These are phyloP conservation scores for Hermodice carunculata DNA, from an alignment of 2,888 invertebrate genomes.

Conservation along the genomic window DNA sequence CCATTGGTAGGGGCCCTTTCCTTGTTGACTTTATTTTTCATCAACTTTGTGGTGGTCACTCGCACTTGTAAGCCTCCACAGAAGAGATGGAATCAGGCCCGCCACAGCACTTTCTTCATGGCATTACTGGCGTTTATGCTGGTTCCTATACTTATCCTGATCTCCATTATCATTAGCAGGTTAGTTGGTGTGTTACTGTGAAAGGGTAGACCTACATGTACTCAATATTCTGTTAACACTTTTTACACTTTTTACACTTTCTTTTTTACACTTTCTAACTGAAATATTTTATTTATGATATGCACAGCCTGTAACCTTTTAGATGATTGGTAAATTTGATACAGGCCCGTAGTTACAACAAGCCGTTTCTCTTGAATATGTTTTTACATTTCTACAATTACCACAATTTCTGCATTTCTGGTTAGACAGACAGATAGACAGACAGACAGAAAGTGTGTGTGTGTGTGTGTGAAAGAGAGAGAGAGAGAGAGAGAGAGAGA, in stretches of 20 bases:
- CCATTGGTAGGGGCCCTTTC: conserved; percentile 50
- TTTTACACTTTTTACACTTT: neutral
- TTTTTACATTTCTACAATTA: too few relatives aligned
- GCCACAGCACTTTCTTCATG: conserved; percentile 50
- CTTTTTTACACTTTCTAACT: too few relatives aligned
- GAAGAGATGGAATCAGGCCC: conserved; percentile 55
- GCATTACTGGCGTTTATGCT: conserved; percentile 46
- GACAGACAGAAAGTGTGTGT: too few relatives aligned
- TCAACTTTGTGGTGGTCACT: conserved; percentile 45
- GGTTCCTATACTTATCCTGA: conserved; percentile 42
- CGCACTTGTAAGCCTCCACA: conserved; percentile 51
- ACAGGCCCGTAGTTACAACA: too few relatives aligned
- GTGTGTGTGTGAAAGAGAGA: too few relatives aligned
- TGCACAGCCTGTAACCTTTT: too few relatives aligned
- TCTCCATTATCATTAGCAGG: conserved; percentile 52
- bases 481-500: too few relatives aligned
- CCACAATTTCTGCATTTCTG: too few relatives aligned
- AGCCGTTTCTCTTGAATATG: too few relatives aligned
- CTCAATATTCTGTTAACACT: neutral
- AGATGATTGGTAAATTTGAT: too few relatives aligned
- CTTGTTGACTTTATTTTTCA: conserved; percentile 44
- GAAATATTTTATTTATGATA: too few relatives aligned
- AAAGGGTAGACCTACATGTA: neutral
- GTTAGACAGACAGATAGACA: too few relatives aligned
- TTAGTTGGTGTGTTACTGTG: conserved; percentile 13